These are phyloP conservation scores for Leptoclinus maculatus DNA, from an alignment of 2,797 vertebrate species.

Conservation along the genomic window DNA sequence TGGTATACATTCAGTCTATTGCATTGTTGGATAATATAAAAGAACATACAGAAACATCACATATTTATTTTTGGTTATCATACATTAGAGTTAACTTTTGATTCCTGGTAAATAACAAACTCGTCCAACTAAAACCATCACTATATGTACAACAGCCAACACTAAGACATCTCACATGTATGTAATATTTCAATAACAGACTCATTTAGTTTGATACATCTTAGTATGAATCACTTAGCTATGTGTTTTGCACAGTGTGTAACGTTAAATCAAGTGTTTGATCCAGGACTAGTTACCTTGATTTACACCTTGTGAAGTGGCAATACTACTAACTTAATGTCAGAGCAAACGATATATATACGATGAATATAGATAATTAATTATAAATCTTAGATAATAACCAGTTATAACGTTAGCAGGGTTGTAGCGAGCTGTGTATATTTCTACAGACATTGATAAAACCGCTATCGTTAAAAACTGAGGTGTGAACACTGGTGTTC, in stretches of 20 bases:
- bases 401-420: neutral
- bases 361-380: neutral
- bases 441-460: neutral
- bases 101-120: neutral
- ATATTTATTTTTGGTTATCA: neutral
- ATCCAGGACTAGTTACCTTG: neutral
- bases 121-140: neutral
- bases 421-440: no score
- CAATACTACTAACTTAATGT: no score
- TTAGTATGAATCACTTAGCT: neutral
- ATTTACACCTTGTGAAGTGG: neutral
- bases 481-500: neutral
- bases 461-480: neutral
- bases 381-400: neutral
- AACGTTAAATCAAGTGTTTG: neutral
- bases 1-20: neutral
- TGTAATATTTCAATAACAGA: neutral
- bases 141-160: neutral
- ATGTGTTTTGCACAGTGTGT: neutral
- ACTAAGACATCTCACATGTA: neutral
- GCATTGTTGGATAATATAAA: neutral
- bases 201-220: neutral
- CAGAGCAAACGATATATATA: neutral
- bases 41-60: neutral
- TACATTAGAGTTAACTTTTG: neutral